Conservation (phyloP, 2,113 vertebrate genomes). For the Bufo bufo region DNA sequence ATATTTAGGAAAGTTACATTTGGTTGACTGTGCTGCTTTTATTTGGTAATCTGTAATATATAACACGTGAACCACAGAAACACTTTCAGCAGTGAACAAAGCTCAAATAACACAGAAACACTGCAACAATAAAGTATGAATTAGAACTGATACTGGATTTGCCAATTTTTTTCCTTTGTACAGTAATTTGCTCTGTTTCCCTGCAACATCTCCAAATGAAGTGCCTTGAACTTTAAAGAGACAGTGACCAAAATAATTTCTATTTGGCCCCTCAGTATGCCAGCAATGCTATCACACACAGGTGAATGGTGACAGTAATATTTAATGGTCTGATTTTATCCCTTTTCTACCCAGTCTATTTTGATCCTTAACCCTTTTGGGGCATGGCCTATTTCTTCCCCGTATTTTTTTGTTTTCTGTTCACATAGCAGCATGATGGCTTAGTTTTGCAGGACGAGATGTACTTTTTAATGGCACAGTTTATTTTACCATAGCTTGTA, state of each 20-base stretch:
- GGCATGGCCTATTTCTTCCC: too few species aligned
- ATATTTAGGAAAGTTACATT: constrained; percentile 82
- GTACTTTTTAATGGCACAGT: too few species aligned
- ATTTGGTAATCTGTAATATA: constrained; percentile 81
- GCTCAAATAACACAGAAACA: constrained; percentile 84
- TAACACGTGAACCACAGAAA: constrained; percentile 85
- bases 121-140: constrained; percentile 84
- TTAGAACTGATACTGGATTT: constrained; percentile 80
- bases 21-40: constrained; percentile 81
- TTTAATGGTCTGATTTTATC: background rate
- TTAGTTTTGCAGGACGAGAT: too few species aligned
- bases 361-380: too few species aligned
- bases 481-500: too few species aligned
- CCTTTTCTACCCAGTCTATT: too few species aligned
- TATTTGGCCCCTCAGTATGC: background rate
- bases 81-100: constrained; percentile 80
- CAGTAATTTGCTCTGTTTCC: constrained; percentile 54
- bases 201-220: background rate
- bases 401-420: too few species aligned
- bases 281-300: background rate
- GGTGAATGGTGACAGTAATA: background rate
- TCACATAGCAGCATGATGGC: too few species aligned
- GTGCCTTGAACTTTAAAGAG: background rate
- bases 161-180: constrained; percentile 72
- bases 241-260: background rate